phyloP scores from a whole-genome alignment of 2,113 vertebrate species.

The Leptobrachium leishanense region DNA sequence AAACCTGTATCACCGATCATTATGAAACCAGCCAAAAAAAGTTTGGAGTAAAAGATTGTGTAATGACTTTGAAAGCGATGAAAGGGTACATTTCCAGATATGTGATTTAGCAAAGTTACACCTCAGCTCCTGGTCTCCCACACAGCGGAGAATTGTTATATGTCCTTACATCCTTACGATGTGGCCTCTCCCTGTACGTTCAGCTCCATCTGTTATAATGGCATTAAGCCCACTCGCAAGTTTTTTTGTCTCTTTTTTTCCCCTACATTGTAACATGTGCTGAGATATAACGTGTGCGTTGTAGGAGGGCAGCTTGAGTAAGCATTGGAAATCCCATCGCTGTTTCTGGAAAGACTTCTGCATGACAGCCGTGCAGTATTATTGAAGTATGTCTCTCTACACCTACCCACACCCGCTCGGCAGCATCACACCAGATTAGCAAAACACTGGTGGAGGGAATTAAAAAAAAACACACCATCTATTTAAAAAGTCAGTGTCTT shows the following conservation, averaged over 20 bases:
- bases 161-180: constrained; percentile 34
- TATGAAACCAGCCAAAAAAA: background rate
- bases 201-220: constrained; percentile 40
- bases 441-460: background rate
- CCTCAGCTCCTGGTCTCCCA: constrained; percentile 23
- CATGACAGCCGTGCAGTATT: constrained; percentile 26
- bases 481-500: background rate
- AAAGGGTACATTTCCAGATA: constrained; percentile 30
- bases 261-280: constrained; percentile 20
- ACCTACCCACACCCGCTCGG: constrained; percentile 26
- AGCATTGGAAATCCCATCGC: constrained; percentile 13
- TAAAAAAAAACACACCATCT: background rate
- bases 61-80: constrained; percentile 29
- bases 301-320: constrained; percentile 43
- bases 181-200: constrained; percentile 30
- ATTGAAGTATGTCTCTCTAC: constrained; percentile 21
- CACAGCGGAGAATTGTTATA: constrained; percentile 34
- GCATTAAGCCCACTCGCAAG: constrained; percentile 34
- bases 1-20: background rate
- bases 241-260: constrained; percentile 22
- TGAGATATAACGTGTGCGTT: constrained; percentile 28
- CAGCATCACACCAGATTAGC: constrained; percentile 22
- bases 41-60: constrained; percentile 7
- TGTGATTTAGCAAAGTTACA: constrained; percentile 31
- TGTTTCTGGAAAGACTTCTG: constrained; percentile 19